Evolutionary conservation across 2,888 invertebrate genomes (phyloP).

Genomic region (Standfussiana lucernea): DNA sequence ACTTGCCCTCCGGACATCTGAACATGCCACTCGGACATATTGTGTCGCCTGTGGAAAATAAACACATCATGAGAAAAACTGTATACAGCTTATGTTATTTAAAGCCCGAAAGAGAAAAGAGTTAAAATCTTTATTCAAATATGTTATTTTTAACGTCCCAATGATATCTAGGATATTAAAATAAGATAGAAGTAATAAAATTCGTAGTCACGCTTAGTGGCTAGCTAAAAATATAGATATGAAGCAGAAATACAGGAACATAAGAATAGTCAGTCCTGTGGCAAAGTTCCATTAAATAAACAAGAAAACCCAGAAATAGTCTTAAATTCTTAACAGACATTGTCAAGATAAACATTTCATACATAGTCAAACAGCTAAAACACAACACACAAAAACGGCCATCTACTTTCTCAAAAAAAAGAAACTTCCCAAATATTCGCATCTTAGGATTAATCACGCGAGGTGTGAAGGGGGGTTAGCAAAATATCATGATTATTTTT

Average conservation of each 20-base stretch:
- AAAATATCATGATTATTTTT: no score
- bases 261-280: neutral
- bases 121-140: neutral
- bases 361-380: neutral
- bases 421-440: neutral
- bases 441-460: no score
- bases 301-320: neutral
- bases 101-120: neutral
- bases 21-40: slow-evolving; percentile 94
- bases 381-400: slow-evolving; percentile 9
- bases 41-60: slow-evolving; percentile 83
- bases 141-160: neutral
- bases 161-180: neutral
- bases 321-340: neutral
- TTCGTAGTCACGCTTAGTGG: neutral
- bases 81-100: neutral
- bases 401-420: neutral
- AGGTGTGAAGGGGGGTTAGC: no score
- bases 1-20: slow-evolving; percentile 96
- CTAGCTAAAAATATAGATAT: neutral
- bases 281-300: neutral
- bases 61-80: neutral
- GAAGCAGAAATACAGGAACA: neutral
- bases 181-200: neutral
- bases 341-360: neutral